These are phyloP conservation scores for Tiaroga cobitis DNA, from an alignment of 2,797 vertebrate genomes.

Conservation along the genomic window DNA sequence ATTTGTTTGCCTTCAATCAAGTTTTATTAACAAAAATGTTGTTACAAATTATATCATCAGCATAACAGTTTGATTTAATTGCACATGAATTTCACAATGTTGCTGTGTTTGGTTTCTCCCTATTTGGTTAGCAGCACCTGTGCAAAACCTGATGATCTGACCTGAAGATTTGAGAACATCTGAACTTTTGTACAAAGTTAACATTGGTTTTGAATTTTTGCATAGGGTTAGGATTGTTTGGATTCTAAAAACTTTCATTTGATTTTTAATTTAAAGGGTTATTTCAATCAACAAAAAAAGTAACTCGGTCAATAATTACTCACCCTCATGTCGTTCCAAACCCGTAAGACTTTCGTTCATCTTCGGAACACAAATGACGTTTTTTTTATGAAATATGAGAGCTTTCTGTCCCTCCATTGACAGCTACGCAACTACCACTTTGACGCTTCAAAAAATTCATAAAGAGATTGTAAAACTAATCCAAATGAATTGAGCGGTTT, in stretches of 20 bases:
- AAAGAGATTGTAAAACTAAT: background rate
- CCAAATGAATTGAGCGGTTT: background rate
- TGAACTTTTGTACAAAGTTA: background rate
- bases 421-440: background rate
- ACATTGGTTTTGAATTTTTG: background rate
- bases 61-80: background rate
- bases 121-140: background rate
- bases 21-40: background rate
- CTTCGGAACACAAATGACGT: background rate
- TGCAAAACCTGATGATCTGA: background rate
- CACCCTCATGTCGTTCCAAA: background rate
- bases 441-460: background rate
- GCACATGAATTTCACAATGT: background rate
- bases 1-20: background rate
- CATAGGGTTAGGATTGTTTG: background rate
- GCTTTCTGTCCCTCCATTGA: background rate
- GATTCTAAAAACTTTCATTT: background rate
- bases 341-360: background rate
- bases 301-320: background rate
- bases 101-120: background rate
- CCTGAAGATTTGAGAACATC: background rate
- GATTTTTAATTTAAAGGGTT: background rate
- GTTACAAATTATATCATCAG: background rate
- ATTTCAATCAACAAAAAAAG: background rate
- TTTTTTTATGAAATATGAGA: background rate